These are phyloP conservation scores for Drosophila repleta DNA, from an alignment of 1,140 invertebrate species.

Conservation along the genomic window DNA sequence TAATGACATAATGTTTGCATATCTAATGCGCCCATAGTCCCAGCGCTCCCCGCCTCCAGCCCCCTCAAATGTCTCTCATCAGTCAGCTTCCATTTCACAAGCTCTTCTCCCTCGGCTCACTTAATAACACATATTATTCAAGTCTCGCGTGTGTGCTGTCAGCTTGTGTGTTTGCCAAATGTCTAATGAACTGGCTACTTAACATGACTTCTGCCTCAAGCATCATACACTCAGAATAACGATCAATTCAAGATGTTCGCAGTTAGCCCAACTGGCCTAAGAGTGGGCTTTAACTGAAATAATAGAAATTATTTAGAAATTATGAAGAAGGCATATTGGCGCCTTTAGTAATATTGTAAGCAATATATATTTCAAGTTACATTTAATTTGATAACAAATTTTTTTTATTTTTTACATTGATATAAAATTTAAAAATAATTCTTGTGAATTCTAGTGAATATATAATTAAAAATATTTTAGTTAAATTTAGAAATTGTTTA, in stretches of 20 bases:
- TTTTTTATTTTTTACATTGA: too few species aligned
- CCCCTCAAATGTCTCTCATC: not conserved
- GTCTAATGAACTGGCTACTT: conserved; percentile 64
- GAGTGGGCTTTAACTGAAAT: too few species aligned
- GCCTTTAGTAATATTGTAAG: too few species aligned
- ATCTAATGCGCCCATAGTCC: conserved; percentile 44
- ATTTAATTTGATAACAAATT: too few species aligned
- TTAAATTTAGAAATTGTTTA: too few species aligned
- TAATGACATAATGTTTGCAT: conserved; percentile 72
- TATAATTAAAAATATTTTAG: too few species aligned
- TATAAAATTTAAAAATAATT: too few species aligned
- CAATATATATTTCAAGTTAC: too few species aligned
- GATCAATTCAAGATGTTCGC: conserved; percentile 10
- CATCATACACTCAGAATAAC: conserved; percentile 27
- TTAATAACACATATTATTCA: conserved; percentile 70
- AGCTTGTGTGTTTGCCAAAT: conserved; percentile 28
- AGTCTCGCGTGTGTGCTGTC: conserved; percentile 18
- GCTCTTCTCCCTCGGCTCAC: conserved; percentile 27
- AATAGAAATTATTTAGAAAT: not conserved
- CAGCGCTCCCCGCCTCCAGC: not conserved
- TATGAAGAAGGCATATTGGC: too few species aligned
- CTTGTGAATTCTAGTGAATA: too few species aligned
- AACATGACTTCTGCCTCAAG: conserved; percentile 20
- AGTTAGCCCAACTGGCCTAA: too few species aligned
- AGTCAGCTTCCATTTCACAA: conserved; percentile 9